These are phyloP conservation scores for Lasioglossum vierecki DNA, from an alignment of 2,888 invertebrate species.

Conservation along the genomic window DNA sequence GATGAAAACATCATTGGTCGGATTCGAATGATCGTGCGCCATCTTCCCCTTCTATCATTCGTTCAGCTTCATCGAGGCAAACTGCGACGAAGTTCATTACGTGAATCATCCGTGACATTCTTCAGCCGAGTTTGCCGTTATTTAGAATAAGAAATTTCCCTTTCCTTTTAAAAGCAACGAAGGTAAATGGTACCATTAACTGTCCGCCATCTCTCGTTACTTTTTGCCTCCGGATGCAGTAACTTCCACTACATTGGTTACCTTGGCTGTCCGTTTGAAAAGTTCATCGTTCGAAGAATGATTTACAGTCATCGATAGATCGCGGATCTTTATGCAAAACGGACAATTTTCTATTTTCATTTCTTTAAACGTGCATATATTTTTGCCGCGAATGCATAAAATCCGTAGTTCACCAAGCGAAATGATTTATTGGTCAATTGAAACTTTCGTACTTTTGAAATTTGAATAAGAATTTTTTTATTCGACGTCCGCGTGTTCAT, in stretches of 20 bases:
- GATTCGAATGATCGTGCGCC: conserved; percentile 10
- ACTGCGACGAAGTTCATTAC: conserved; percentile 44
- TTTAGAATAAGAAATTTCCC: conserved; percentile 32
- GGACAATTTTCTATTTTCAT: too few relatives aligned
- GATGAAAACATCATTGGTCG: background rate
- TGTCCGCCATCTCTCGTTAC: background rate
- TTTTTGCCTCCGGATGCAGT: background rate
- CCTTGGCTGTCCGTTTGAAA: background rate
- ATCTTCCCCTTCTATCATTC: conserved; percentile 28
- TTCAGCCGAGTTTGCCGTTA: conserved; percentile 30
- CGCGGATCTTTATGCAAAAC: background rate
- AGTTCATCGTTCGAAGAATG: background rate
- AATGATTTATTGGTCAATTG: background rate
- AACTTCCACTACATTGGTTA: background rate
- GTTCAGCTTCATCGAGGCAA: conserved; percentile 48
- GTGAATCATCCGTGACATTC: conserved; percentile 49
- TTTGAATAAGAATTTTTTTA: background rate
- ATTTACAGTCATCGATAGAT: background rate
- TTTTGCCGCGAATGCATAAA: too few relatives aligned
- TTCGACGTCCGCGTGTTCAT: background rate
- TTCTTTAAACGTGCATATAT: too few relatives aligned
- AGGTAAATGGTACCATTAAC: conserved; percentile 5
- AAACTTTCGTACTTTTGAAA: background rate
- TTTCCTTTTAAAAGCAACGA: conserved; percentile 16
- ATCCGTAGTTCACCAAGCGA: too few relatives aligned